phyloP scores from a whole-genome alignment of 2,888 invertebrate genomes.

The Adelphocoris suturalis region DNA sequence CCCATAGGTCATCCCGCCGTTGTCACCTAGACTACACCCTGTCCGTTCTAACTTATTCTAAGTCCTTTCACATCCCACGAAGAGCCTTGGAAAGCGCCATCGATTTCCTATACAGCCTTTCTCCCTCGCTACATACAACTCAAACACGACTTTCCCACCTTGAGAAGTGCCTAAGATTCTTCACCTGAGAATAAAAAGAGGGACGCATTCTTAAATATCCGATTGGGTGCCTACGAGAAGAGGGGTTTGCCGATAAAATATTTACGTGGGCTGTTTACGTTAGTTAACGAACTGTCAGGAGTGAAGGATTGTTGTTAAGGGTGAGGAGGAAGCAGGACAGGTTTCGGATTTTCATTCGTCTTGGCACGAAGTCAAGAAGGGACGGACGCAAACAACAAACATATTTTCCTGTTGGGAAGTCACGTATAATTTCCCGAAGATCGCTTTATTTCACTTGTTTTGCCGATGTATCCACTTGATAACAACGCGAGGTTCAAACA shows the following conservation, averaged over 20 bases:
- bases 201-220: not conserved
- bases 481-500: not conserved
- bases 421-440: not conserved
- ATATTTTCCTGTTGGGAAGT: not conserved
- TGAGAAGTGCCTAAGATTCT: not conserved
- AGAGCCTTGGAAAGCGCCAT: too few relatives aligned
- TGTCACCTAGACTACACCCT: too few relatives aligned
- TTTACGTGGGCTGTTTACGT: conserved; percentile 20
- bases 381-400: conserved; percentile 20
- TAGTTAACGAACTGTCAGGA: conserved; percentile 21
- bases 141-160: not conserved
- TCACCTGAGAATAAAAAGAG: not conserved
- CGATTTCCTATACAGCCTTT: too few relatives aligned
- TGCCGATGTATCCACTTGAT: not conserved
- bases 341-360: conserved; percentile 17
- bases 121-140: not conserved
- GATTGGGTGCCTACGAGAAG: not conserved
- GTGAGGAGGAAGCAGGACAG: not conserved
- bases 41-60: too few relatives aligned
- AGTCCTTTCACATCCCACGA: too few relatives aligned
- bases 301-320: conserved; percentile 9
- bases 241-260: conserved; percentile 3
- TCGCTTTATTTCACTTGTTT: not conserved
- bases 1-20: too few relatives aligned
- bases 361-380: conserved; percentile 12